Conservation (phyloP, 2,888 invertebrate species). For the Cantharis flavilabris region DNA sequence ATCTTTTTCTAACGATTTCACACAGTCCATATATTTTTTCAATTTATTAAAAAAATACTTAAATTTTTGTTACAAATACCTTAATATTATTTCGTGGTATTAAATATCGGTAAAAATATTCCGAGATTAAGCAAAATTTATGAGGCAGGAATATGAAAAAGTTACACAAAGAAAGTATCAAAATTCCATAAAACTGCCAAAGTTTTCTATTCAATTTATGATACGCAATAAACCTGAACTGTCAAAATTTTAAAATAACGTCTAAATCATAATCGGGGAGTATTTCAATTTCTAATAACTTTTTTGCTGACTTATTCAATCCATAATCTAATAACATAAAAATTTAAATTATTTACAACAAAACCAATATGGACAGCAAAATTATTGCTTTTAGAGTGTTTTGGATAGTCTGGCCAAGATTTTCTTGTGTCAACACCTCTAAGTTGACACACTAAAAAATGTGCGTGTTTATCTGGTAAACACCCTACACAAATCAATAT, state of each 20-base stretch:
- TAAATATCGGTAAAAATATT: background rate
- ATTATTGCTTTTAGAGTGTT: background rate
- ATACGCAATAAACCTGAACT: constrained; percentile 33
- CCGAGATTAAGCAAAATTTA: constrained; percentile 19
- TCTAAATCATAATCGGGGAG: constrained; percentile 27
- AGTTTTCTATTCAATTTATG: constrained; percentile 37
- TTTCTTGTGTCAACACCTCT: background rate
- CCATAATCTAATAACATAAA: background rate
- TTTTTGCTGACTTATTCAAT: constrained; percentile 23
- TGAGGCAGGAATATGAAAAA: constrained; percentile 26
- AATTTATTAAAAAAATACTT: background rate
- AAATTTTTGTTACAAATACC: background rate
- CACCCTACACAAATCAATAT: no score
- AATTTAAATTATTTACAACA: background rate
- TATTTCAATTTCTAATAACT: constrained; percentile 31
- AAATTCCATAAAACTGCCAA: constrained; percentile 41
- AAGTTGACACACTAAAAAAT: background rate
- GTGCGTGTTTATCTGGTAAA: background rate
- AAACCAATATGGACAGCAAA: background rate
- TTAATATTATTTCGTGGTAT: background rate
- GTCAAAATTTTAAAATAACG: constrained; percentile 26
- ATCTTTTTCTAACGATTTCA: background rate
- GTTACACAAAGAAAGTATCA: constrained; percentile 38
- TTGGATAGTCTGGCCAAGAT: background rate
- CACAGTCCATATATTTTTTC: no score